Evolutionary conservation across 1,140 invertebrate genomes (phyloP), one percentile per base, ranked within the genome.

Genomic region (Antheraea mylitta): DNA sequence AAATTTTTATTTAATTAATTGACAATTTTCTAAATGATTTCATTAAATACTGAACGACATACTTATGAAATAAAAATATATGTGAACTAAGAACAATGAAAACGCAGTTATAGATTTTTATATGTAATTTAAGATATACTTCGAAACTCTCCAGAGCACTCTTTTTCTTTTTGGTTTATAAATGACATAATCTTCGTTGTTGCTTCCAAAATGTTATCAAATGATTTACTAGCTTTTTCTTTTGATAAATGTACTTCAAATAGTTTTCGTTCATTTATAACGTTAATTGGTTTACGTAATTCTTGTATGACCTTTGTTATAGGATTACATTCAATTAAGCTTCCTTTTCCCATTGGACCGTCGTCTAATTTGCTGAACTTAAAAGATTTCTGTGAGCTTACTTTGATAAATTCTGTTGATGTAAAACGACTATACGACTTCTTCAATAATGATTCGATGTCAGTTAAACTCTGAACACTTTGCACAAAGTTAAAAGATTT

Each of bases 161-260:
- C 81, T 68, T 79, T 82, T 79, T 88, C 78, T 76, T 86, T 88
- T 65, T 73, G 63, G 62, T 79, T 83, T 22, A 88, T 80, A 74
- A 88, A 88, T 69, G 76, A 72, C 36, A 86, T 74, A 18, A 88
- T 71, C 71, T 84, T 79, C 4, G 75, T 66, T 48, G 78, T 76
- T 22, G 83, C 78, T 65, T 76, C 42, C 9, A 75, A 9, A n/a
- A 79, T 74, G 22, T 48, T 71, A 60, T 76, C 66, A 67, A 42
- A 19, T 64, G 65, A 70, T 63, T 37, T 63, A 37, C 19, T 13
- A 63, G 8, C 7, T 30, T 63, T 63, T n/a, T 36, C 7, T 63
- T 63, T 63, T 63, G 45, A 53, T 63, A n/a, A 63, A 0, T 7
- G 37, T 63, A 13, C 16, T 53, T 63, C 18, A 7, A 0, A 9